Evolutionary conservation across 2,113 vertebrate species (phyloP), one percentile per base, ranked within the genome.

Genomic region (Psittacara wagleri): DNA sequence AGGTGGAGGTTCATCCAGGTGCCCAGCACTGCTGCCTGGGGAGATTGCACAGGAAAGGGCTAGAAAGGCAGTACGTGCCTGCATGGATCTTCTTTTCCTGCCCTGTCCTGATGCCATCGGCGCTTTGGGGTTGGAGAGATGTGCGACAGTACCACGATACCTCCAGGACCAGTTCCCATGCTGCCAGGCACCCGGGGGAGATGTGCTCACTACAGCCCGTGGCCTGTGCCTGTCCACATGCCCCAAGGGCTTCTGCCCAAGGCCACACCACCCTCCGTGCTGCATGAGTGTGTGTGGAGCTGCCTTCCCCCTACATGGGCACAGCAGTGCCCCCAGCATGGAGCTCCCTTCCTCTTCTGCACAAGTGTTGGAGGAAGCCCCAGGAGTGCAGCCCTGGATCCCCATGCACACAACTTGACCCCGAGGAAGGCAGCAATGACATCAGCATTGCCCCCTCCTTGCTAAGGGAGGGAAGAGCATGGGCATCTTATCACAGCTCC

Each of bases 401-500:
- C 29, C 8, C 51, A 67, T 11, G 16, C 46, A 54, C 11, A 10
- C 11, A n/a, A 0, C 41, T 51, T 75, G 13, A 67, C 20, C 43
- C 6, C 0, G 1, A 13, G 33, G 33, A 75, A 62, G 43, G 12
- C 31, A 73, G 31, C 9, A 54, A 16, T 35, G 33, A 23, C 13
- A 24, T 4, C 22, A 59, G 57, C 57, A 24, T 3, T 83, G 18
- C 24, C 39, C 15, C 24, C 24, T 82, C 11, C 39, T 18, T 33
- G 1, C 5, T 72, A 35, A 52, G 14, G 2, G 9, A 25, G 8
- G 3, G 1, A 2, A 46, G 19, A 54, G 3, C 35, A 11, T 64
- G 44, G 28, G 23, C 33, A 51, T 17, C 39, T 68, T 52, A 85
- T 55, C 9, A 0, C 3, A 7, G 10, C 17, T 62, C 37, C 44